Evolutionary conservation across 2,888 invertebrate species (phyloP).

Genomic region (Gortyna flavago): DNA sequence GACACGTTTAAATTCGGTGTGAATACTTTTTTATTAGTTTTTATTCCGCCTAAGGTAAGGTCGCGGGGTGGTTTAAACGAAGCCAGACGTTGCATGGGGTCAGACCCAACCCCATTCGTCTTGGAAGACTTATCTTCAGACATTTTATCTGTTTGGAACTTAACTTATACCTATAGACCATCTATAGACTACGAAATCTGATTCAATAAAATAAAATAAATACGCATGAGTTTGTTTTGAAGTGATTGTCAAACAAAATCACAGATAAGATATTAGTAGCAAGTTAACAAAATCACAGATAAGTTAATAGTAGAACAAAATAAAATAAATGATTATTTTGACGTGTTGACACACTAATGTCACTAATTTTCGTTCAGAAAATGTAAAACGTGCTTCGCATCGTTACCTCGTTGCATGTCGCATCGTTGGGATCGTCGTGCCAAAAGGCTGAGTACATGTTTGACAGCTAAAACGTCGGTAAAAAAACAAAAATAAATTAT

Average conservation of each 20-base stretch:
- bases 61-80: conserved; percentile 90
- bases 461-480: conserved; percentile 30
- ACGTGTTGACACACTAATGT: not conserved
- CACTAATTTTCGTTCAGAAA: conserved; percentile 2
- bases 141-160: conserved; percentile 67
- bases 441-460: conserved; percentile 16
- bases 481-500: conserved; percentile 32
- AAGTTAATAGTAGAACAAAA: no score
- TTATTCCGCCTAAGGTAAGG: conserved; percentile 88
- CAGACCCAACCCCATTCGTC: conserved; percentile 77
- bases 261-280: no score
- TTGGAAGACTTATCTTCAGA: conserved; percentile 78
- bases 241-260: conserved; percentile 22
- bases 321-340: conserved; percentile 4
- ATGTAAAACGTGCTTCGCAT: not conserved
- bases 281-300: no score
- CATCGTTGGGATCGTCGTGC: not conserved
- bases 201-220: conserved; percentile 5
- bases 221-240: conserved; percentile 48
- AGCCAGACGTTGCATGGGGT: conserved; percentile 85
- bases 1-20: conserved; percentile 91
- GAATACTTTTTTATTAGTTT: conserved; percentile 90
- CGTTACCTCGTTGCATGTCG: not conserved
- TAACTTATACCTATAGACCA: no score
- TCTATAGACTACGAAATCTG: not conserved